Evolutionary conservation across 2,797 vertebrate species (phyloP).

Genomic region (Pelodytes ibericus): DNA sequence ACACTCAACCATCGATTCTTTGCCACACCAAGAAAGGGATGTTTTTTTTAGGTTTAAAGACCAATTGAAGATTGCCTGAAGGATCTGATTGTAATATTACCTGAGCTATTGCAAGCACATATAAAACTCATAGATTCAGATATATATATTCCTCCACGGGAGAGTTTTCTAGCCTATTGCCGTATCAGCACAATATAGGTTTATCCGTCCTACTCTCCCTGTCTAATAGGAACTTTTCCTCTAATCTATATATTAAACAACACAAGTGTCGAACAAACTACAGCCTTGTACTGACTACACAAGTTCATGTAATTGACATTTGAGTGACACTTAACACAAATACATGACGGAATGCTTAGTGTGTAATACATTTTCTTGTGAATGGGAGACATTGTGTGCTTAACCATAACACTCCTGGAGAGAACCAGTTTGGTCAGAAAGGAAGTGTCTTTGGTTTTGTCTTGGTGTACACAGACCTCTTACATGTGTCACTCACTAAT

Average conservation of each 20-base stretch:
- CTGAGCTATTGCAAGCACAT: constrained; percentile 55
- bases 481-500: too few species aligned
- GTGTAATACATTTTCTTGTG: background rate
- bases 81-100: constrained; percentile 64
- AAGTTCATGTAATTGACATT: background rate
- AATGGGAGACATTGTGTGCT: too few species aligned
- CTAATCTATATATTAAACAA: background rate
- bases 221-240: background rate
- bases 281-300: background rate
- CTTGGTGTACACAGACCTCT: too few species aligned
- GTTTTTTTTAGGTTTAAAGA: constrained; percentile 27
- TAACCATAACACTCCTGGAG: too few species aligned
- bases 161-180: background rate
- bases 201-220: background rate
- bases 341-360: background rate
- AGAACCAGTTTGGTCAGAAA: too few species aligned
- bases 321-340: background rate
- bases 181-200: background rate
- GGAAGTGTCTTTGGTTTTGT: too few species aligned
- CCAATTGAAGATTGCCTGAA: constrained; percentile 61
- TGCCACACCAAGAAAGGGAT: background rate
- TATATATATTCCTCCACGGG: background rate
- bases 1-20: background rate
- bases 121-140: background rate
- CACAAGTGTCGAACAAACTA: background rate